phyloP scores from a whole-genome alignment of 2,797 vertebrate species.

The Monodelphis domestica region DNA sequence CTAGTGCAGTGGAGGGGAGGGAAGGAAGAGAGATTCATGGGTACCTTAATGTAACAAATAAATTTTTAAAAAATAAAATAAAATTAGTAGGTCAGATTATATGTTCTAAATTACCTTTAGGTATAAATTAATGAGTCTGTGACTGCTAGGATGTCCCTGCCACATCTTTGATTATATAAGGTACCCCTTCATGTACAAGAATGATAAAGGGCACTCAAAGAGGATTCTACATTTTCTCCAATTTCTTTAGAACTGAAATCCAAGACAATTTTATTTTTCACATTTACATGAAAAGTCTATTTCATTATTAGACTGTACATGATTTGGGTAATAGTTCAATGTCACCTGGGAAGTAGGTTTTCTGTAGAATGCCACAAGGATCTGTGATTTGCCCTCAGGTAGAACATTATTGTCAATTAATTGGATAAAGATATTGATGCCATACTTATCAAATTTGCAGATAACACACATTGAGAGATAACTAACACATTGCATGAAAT shows the following conservation, averaged over 20 bases:
- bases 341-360: background rate
- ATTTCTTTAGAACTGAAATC: slow-evolving; percentile 35
- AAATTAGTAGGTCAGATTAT: background rate
- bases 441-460: background rate
- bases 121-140: background rate
- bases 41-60: too few relatives aligned
- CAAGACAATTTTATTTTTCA: slow-evolving; percentile 22
- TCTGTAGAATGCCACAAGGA: background rate
- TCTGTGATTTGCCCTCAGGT: background rate
- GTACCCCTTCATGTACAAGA: background rate
- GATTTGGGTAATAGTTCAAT: background rate
- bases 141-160: background rate
- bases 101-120: background rate
- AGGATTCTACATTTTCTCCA: background rate
- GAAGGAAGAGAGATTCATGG: too few relatives aligned
- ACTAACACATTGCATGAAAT: background rate
- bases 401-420: background rate
- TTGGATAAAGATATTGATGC: background rate
- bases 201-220: slow-evolving; percentile 5
- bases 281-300: background rate
- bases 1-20: too few relatives aligned
- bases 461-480: background rate
- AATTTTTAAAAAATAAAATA: too few relatives aligned
- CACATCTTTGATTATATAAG: background rate
- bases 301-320: background rate